Evolutionary conservation across 2,113 vertebrate genomes (phyloP).

Genomic region (Chelonoidis abingdonii): DNA sequence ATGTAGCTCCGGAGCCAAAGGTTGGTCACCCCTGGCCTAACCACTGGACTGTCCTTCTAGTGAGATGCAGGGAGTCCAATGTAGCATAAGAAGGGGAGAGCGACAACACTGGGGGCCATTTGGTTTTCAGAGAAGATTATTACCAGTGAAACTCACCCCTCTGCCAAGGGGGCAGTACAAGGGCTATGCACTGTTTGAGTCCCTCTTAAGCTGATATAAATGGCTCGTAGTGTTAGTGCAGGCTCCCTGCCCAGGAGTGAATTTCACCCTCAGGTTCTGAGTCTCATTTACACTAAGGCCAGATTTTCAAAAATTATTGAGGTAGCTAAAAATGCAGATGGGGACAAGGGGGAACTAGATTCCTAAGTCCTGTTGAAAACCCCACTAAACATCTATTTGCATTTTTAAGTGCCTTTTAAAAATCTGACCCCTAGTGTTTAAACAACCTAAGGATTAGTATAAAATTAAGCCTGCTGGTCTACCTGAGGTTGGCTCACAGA

Average conservation of each 20-base stretch:
- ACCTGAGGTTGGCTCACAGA: not conserved
- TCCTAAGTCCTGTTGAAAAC: not conserved
- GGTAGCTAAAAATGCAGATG: not conserved
- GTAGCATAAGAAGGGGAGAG: not conserved
- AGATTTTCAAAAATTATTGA: not conserved
- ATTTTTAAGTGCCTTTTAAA: not conserved
- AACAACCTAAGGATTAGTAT: accelerated
- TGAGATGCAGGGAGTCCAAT: not conserved
- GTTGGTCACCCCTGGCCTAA: not conserved
- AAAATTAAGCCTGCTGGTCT: not conserved
- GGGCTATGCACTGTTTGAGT: not conserved
- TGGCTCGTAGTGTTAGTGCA: not conserved
- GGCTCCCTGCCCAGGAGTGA: accelerated
- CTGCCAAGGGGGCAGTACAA: accelerated
- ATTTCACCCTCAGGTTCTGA: not conserved
- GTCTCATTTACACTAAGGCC: not conserved
- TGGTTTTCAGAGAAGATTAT: not conserved
- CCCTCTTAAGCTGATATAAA: not conserved
- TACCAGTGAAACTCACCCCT: not conserved
- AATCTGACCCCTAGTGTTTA: not conserved
- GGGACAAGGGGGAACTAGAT: too few relatives aligned
- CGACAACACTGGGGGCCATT: not conserved
- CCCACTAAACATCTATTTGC: accelerated
- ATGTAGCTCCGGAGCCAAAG: too few relatives aligned
- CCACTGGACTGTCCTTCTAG: accelerated